Percentiles rank a stretch among this genome's conserved stretches.
phyloP scores from a whole-genome alignment of 92 coral and sea anemone genomes.

The Siderastrea radians region DNA sequence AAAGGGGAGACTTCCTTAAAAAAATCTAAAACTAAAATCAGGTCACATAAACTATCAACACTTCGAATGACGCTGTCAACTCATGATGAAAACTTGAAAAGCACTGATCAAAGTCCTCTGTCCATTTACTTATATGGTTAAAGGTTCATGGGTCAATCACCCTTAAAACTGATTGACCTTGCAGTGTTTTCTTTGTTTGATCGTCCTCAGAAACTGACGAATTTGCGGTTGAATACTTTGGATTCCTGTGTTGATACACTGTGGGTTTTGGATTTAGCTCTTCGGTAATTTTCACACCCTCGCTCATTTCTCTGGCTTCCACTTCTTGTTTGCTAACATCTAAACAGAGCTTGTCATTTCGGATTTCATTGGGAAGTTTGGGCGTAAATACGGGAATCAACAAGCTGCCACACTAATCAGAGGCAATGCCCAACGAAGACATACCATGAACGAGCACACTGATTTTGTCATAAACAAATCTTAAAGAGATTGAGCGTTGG shows the following conservation, averaged over 20 bases:
- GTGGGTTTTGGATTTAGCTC: not conserved
- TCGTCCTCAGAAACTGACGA: not conserved
- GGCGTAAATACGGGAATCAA: constrained; percentile 62
- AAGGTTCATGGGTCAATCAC: too few species aligned
- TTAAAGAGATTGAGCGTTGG: too few species aligned
- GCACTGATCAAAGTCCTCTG: too few species aligned
- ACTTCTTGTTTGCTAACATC: constrained; percentile 55
- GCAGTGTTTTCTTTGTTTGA: not conserved
- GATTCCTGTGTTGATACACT: not conserved
- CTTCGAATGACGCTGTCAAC: too few species aligned
- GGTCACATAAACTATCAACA: too few species aligned
- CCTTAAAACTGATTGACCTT: not conserved
- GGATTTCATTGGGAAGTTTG: constrained; percentile 45
- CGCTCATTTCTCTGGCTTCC: constrained; percentile 53
- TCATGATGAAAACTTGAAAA: too few species aligned
- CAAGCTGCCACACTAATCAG: constrained; percentile 44
- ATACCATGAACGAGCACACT: constrained; percentile 53
- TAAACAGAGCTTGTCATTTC: constrained; percentile 36
- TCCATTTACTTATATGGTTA: too few species aligned
- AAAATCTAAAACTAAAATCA: too few species aligned
- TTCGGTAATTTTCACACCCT: not conserved
- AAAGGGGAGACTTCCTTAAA: too few species aligned
- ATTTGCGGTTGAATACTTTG: constrained; percentile 14
- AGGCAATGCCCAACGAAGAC: constrained; percentile 40
- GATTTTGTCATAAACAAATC: constrained; percentile 60